A percentile compares a stretch with the other conserved stretches of the same genome.
phyloP scores from a whole-genome alignment of 2,888 invertebrate species.

The Bombylius discolor region DNA sequence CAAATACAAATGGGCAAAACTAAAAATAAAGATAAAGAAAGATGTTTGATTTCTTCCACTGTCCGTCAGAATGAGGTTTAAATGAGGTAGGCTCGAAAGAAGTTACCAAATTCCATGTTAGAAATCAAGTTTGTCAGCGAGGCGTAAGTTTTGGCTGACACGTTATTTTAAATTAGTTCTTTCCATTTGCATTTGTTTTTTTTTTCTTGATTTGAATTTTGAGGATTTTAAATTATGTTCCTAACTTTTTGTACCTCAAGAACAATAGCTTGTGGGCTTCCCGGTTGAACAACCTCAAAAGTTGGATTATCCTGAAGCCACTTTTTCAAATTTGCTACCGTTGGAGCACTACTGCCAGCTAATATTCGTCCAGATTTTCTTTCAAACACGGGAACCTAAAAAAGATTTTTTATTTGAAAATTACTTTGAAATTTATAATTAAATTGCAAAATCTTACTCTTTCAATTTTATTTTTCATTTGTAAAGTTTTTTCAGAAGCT shows the following conservation, averaged over 20 bases:
- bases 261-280: conserved; percentile 38
- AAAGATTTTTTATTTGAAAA: not conserved
- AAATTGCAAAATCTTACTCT: conserved; percentile 20
- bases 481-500: conserved; percentile 21
- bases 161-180: no score
- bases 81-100: no score
- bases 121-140: no score
- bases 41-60: no score
- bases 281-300: conserved; percentile 67
- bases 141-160: no score
- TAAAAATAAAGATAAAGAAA: no score
- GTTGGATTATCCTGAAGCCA: conserved; percentile 82
- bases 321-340: conserved; percentile 59
- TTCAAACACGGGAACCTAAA: conserved; percentile 65
- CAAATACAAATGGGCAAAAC: no score
- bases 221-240: no score
- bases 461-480: conserved; percentile 27
- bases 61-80: no score
- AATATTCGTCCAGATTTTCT: conserved; percentile 60
- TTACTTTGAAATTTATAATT: not conserved
- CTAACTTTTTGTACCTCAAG: conserved; percentile 21
- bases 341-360: conserved; percentile 71
- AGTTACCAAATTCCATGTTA: no score
- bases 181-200: no score
- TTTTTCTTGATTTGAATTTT: no score